phyloP scores from a whole-genome alignment of 2,888 invertebrate species.

The Tipula lateralis region DNA sequence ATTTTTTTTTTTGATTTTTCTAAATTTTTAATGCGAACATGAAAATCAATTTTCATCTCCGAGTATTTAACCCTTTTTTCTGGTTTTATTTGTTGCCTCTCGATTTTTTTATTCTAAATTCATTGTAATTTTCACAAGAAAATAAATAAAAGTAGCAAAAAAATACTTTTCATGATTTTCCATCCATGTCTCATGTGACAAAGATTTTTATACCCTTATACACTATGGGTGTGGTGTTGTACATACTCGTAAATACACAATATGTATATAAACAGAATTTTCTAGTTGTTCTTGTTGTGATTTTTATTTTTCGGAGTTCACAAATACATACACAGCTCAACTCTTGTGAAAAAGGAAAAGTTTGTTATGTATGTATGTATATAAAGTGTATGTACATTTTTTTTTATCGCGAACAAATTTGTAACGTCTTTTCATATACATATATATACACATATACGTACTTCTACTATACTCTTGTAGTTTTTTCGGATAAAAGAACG shows the following conservation, averaged over 20 bases:
- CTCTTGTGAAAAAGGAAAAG: not conserved
- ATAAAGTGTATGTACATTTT: not conserved
- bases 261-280: not conserved
- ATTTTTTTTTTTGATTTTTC: not conserved
- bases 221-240: not conserved
- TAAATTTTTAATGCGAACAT: conserved; percentile 2
- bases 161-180: not conserved
- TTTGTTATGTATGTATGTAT: not conserved
- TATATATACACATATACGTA: too few relatives aligned
- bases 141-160: not conserved
- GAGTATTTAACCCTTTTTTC: not conserved
- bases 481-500: not conserved
- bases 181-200: not conserved
- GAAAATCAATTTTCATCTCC: not conserved
- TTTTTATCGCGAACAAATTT: not conserved
- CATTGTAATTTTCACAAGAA: conserved; percentile 1
- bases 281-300: not conserved
- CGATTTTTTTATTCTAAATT: not conserved
- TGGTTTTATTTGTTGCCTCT: not conserved
- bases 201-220: not conserved
- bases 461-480: not conserved
- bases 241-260: not conserved
- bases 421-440: not conserved
- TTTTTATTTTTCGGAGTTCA: not conserved
- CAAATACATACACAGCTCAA: not conserved